phyloP scores from a whole-genome alignment of 2,113 vertebrate species.

The Spilogale gracilis region DNA sequence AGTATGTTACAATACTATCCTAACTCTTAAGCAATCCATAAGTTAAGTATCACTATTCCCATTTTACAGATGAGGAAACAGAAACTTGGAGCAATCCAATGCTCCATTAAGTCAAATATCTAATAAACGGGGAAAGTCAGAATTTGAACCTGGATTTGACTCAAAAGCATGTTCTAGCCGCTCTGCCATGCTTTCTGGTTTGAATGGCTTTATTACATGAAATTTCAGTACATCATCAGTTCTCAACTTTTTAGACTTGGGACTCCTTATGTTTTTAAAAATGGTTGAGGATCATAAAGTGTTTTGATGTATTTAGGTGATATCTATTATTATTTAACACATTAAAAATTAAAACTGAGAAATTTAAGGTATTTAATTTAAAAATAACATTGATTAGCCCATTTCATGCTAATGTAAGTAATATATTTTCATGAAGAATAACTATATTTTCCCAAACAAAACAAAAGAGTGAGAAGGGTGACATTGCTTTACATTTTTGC shows the following conservation, averaged over 20 bases:
- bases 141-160: not conserved
- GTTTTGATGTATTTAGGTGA: constrained; percentile 38
- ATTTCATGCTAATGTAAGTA: constrained; percentile 6
- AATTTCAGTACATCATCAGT: not conserved
- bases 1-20: not conserved
- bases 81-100: not conserved
- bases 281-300: not conserved
- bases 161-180: not conserved
- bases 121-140: not conserved
- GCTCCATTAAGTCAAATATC: not conserved
- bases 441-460: constrained; percentile 25
- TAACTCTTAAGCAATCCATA: not conserved
- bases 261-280: not conserved
- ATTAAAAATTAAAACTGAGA: constrained; percentile 37
- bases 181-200: not conserved
- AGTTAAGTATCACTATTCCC: not conserved
- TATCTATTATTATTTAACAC: not conserved
- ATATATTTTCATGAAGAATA: constrained; percentile 14
- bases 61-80: constrained; percentile 19
- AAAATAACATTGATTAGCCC: not conserved
- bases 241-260: constrained; percentile 15
- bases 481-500: constrained; percentile 62
- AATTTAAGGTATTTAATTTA: constrained; percentile 10
- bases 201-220: not conserved
- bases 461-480: constrained; percentile 3